Evolutionary conservation across 2,113 vertebrate genomes (phyloP), one percentile per base, ranked within the genome.

Genomic region (Microtus oregoni): DNA sequence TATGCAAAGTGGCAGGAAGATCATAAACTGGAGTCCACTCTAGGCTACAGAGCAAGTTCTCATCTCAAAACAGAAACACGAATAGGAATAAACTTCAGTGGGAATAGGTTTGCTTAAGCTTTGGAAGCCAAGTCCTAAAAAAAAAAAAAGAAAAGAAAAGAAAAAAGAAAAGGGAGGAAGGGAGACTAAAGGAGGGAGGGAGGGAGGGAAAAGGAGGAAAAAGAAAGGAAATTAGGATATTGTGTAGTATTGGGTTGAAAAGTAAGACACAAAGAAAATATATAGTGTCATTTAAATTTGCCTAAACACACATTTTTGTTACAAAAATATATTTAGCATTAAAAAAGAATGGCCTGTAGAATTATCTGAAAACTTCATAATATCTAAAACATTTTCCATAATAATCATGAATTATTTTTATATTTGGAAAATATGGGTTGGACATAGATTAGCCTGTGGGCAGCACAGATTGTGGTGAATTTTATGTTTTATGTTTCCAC

Each of bases 291-390:
- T 58, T 58, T 38, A 61, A n/a, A 68, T 93, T 90, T 81, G 78
- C 47, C 30, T 70, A 92, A 47, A 87, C 28, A 85, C 30, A 90
- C 79, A 85, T 85, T 86, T 92, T 92, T 91, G n/a, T 35, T 65
- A 72, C 22, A 94, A 20, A 78, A 78, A 76, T 28, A 89, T 19
- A 65, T 85, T 77, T 89, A 85, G 10, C 22, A 89, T 55, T 88
- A 65, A 85, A 83, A 55, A 87, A 90, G 26, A 30, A 67, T 32
- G 41, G 58, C 26, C 9, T 65, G 4, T 11, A 65, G 38, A 44
- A 65, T 85, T 85, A 85, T 65, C 82, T 30, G 38, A 65, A 76
- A 85, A 44, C 24, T 61, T 65, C 52, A 91, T 28, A 11, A 35
- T 55, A 75, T 75, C 65, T 94, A 63, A 72, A 86, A 82, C 32